phyloP scores from a whole-genome alignment of 2,888 invertebrate species.

The Eristalis tenax region DNA sequence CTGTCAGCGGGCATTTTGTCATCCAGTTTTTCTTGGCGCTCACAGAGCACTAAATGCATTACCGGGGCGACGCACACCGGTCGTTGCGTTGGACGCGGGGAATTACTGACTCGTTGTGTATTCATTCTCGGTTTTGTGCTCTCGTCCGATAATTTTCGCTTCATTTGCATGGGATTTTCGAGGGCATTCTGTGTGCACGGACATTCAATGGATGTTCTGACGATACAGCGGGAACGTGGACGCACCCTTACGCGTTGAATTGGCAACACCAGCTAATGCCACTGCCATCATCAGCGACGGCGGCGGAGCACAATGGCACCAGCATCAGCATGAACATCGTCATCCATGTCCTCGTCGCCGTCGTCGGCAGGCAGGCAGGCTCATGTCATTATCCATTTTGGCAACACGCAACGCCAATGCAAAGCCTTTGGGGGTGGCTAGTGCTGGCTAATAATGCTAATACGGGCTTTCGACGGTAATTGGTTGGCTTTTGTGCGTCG shows the following conservation, averaged over 20 bases:
- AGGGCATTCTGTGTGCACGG: background rate
- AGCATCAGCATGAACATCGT: constrained; percentile 3
- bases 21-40: background rate
- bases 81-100: background rate
- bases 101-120: constrained; percentile 34
- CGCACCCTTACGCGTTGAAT: constrained; percentile 14
- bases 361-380: background rate
- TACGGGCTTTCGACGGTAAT: constrained; percentile 52
- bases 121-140: constrained; percentile 18
- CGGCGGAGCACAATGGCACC: background rate
- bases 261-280: background rate
- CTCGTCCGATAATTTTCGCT: constrained; percentile 50
- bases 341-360: constrained; percentile 5
- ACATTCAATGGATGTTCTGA: background rate
- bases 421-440: constrained; percentile 20
- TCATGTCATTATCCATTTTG: constrained; percentile 36
- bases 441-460: constrained; percentile 62
- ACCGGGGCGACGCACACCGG: background rate
- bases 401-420: constrained; percentile 33
- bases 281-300: background rate
- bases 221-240: background rate
- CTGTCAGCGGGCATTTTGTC: background rate
- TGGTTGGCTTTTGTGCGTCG: constrained; percentile 55
- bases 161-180: constrained; percentile 52
- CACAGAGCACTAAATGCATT: background rate